Percentiles rank a stretch among this genome's conserved stretches.
These are phyloP conservation scores for Nestor notabilis DNA, from an alignment of 2,113 vertebrate genomes.

Conservation along the genomic window DNA sequence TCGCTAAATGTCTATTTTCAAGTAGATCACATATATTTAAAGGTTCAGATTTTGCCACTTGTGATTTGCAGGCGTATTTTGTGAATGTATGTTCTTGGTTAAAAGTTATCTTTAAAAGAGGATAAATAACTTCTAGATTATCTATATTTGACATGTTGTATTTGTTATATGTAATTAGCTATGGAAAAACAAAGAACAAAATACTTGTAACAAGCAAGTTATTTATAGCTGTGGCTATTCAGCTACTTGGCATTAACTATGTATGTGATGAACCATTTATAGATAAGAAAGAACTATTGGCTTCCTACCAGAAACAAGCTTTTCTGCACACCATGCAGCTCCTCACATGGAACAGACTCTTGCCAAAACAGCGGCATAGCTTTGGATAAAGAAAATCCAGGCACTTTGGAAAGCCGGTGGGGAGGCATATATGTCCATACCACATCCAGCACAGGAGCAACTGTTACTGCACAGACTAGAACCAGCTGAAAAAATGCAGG, in stretches of 20 bases:
- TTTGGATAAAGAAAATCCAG: not conserved
- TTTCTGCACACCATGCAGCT: not conserved
- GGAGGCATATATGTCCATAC: not conserved
- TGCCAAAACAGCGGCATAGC: not conserved
- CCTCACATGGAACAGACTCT: not conserved
- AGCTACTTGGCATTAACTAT: not conserved
- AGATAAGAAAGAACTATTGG: not conserved
- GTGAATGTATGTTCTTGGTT: not conserved
- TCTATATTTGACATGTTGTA: not conserved
- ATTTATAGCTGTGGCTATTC: not conserved
- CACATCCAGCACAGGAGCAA: not conserved
- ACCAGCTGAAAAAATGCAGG: not conserved
- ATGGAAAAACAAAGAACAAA: not conserved
- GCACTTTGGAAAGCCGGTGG: not conserved
- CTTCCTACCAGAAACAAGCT: not conserved
- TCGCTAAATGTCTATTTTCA: not conserved
- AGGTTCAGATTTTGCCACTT: not conserved
- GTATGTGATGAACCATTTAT: not conserved
- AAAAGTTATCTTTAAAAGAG: not conserved
- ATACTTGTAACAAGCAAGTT: not conserved
- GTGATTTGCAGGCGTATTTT: not conserved
- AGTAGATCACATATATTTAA: not conserved
- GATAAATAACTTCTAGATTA: conserved; percentile 1
- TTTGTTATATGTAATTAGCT: not conserved
- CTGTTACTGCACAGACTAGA: not conserved